Conservation (phyloP, 2,113 vertebrate genomes). For the Scopus umbretta region DNA sequence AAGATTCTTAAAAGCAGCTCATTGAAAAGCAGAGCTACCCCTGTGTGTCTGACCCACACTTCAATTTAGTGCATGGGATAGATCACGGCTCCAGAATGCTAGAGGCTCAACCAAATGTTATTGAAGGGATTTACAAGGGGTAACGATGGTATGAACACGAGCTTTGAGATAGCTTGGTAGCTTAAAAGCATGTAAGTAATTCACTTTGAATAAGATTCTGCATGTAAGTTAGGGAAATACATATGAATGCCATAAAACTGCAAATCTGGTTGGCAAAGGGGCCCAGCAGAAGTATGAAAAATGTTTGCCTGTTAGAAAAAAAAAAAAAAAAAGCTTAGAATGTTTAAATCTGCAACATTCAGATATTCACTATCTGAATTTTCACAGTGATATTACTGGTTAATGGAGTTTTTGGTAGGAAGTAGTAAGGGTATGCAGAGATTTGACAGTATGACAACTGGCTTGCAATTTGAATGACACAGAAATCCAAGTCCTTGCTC, state of each 20-base stretch:
- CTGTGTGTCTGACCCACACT: background rate
- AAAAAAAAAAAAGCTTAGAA: background rate
- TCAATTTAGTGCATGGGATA: background rate
- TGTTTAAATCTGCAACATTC: background rate
- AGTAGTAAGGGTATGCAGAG: background rate
- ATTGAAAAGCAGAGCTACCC: background rate
- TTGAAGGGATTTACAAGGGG: background rate
- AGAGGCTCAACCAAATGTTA: background rate
- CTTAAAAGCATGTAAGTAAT: background rate
- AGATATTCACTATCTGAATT: background rate
- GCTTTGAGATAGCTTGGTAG: background rate
- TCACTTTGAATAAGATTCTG: background rate
- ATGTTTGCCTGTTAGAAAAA: background rate
- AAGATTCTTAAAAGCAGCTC: background rate
- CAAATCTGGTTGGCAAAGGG: background rate
- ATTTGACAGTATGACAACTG: background rate
- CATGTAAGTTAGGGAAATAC: background rate
- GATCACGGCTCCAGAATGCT: accelerated
- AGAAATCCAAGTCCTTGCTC: background rate
- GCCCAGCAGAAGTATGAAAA: background rate
- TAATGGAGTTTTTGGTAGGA: background rate
- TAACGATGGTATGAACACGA: background rate
- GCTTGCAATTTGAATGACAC: background rate
- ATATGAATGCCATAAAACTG: background rate
- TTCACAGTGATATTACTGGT: background rate